Conservation (phyloP, 2,888 invertebrate genomes). For the Sarcophaga rosellei region DNA sequence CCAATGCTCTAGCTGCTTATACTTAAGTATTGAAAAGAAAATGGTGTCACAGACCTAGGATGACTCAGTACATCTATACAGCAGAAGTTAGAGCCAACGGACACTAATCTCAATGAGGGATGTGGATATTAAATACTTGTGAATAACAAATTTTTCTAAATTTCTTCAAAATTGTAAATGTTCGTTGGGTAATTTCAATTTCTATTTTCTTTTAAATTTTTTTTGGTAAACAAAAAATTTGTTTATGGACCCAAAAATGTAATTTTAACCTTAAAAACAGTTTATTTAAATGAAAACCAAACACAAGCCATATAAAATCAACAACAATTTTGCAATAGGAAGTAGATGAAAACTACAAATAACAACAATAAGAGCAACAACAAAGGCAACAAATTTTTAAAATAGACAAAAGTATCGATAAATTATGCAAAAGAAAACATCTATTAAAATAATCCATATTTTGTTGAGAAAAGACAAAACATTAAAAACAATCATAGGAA, state of each 20-base stretch:
- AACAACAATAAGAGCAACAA: neutral
- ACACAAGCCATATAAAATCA: neutral
- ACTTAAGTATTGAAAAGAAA: too few species aligned
- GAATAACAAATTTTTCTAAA: too few species aligned
- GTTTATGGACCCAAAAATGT: neutral
- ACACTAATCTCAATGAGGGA: too few species aligned
- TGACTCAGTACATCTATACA: too few species aligned
- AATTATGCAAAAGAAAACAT: neutral
- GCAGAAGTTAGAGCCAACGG: too few species aligned
- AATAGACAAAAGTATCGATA: too few species aligned
- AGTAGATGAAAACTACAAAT: neutral
- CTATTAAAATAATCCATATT: neutral
- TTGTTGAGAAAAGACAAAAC: neutral
- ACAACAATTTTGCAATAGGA: neutral
- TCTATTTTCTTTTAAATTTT: neutral
- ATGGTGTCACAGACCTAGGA: too few species aligned
- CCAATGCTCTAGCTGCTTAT: too few species aligned
- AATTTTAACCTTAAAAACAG: neutral
- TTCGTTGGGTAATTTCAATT: too few species aligned
- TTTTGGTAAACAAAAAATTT: neutral
- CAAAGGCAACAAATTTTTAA: neutral
- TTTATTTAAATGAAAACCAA: neutral
- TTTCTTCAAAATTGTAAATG: too few species aligned
- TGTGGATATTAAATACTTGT: too few species aligned
- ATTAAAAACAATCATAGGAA: neutral